These are phyloP conservation scores for Rhagologus leucostigma DNA, from an alignment of 2,113 vertebrate species.

Conservation along the genomic window DNA sequence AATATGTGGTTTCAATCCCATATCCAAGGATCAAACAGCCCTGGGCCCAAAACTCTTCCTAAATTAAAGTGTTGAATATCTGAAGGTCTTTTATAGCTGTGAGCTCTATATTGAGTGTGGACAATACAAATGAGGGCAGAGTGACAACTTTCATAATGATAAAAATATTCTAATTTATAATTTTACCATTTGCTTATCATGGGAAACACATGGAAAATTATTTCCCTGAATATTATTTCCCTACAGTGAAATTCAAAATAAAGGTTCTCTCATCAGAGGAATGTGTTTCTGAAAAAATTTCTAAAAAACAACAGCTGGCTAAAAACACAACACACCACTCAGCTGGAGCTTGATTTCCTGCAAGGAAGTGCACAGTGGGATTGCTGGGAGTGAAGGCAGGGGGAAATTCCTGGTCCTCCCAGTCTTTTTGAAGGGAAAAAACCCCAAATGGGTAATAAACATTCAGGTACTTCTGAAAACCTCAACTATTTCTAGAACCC, in stretches of 20 bases:
- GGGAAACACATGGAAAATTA: neutral
- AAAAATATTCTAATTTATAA: neutral
- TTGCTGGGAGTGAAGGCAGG: neutral
- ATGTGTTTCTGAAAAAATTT: neutral
- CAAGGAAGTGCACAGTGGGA: fast-evolving
- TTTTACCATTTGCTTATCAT: neutral
- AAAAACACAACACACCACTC: neutral
- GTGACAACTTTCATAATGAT: neutral
- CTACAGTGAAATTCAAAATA: neutral
- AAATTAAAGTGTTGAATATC: neutral
- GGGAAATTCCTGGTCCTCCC: neutral
- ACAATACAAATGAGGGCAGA: neutral
- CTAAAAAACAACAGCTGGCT: neutral
- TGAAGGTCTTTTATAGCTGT: neutral
- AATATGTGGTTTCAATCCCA: neutral
- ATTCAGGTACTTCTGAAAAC: neutral
- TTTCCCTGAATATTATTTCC: neutral
- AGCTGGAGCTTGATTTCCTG: neutral
- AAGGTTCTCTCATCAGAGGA: neutral
- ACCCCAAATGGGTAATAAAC: fast-evolving
- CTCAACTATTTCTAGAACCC: neutral
- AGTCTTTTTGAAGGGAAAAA: neutral
- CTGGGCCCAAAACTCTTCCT: neutral
- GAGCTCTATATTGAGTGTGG: neutral
- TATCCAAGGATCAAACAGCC: neutral